A percentile compares a stretch with the other conserved stretches of the same genome.
phyloP scores from a whole-genome alignment of 2,888 invertebrate genomes.

The Amphimallon solstitiale region DNA sequence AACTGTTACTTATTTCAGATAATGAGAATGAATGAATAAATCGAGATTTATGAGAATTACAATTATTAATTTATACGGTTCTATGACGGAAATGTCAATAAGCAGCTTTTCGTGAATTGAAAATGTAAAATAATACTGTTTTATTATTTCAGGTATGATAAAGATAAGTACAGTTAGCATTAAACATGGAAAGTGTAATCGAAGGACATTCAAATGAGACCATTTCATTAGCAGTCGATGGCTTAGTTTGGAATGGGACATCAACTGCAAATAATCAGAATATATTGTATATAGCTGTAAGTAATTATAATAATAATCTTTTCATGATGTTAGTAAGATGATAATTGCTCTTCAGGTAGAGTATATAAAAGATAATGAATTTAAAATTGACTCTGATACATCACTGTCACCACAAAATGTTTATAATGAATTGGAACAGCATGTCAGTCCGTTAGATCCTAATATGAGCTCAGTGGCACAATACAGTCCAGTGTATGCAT shows the following conservation, averaged over 20 bases:
- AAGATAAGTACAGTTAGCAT: conserved; percentile 22
- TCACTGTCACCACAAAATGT: conserved; percentile 45
- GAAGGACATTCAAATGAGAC: conserved; percentile 53
- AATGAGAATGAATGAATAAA: too few species aligned
- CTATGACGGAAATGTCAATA: too few species aligned
- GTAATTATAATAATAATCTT: conserved; percentile 39
- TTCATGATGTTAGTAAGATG: neutral
- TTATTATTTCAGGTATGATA: conserved; percentile 8
- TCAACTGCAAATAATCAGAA: conserved; percentile 49
- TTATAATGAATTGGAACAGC: conserved; percentile 55
- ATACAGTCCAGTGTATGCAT: conserved; percentile 69
- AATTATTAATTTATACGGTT: too few species aligned
- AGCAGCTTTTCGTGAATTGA: too few species aligned
- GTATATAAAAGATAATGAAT: conserved; percentile 58
- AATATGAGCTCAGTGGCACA: conserved; percentile 70
- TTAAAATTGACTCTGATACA: conserved; percentile 52
- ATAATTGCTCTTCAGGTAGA: conserved; percentile 53
- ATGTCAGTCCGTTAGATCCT: conserved; percentile 61
- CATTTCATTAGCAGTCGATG: conserved; percentile 50
- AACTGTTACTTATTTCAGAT: too few species aligned
- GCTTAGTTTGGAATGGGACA: conserved; percentile 50
- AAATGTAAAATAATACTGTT: too few species aligned
- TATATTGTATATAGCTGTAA: conserved; percentile 59
- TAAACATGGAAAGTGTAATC: conserved; percentile 54
- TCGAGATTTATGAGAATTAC: too few species aligned